These are phyloP conservation scores for Saccopteryx bilineata DNA, from an alignment of 2,113 vertebrate genomes.

Conservation along the genomic window DNA sequence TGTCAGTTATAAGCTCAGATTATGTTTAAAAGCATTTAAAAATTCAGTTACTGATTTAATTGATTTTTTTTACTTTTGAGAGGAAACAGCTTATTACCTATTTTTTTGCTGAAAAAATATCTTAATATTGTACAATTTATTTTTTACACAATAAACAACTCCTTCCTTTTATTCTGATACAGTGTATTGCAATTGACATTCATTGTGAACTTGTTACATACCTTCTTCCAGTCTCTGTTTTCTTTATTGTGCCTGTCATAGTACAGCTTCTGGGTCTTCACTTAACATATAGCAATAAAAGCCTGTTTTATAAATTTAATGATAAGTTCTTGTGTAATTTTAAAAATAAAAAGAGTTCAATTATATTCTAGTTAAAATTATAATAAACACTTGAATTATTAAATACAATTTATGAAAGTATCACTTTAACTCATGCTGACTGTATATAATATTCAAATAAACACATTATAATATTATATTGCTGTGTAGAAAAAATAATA, in stretches of 20 bases:
- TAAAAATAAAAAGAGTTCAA: neutral
- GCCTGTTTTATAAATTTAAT: conserved; percentile 8
- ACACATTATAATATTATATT: neutral
- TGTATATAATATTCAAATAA: neutral
- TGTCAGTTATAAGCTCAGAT: conserved; percentile 1
- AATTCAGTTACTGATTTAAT: neutral
- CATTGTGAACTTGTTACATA: neutral
- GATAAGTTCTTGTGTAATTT: neutral
- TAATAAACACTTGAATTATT: neutral
- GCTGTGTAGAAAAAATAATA: neutral
- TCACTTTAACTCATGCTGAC: neutral
- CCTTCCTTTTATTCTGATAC: neutral
- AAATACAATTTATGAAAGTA: neutral
- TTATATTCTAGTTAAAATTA: neutral
- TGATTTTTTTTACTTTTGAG: neutral
- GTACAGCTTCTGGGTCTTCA: neutral
- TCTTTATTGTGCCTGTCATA: neutral
- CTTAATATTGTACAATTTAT: neutral
- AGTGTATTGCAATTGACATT: neutral
- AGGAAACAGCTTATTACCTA: neutral
- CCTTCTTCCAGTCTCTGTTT: neutral
- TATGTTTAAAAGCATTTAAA: conserved; percentile 4
- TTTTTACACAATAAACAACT: neutral
- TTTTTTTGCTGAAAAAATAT: neutral
- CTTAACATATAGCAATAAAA: neutral